Base-by-base conservation (phyloP, 2,113 vertebrate genomes). In the Balaeniceps rex region DNA sequence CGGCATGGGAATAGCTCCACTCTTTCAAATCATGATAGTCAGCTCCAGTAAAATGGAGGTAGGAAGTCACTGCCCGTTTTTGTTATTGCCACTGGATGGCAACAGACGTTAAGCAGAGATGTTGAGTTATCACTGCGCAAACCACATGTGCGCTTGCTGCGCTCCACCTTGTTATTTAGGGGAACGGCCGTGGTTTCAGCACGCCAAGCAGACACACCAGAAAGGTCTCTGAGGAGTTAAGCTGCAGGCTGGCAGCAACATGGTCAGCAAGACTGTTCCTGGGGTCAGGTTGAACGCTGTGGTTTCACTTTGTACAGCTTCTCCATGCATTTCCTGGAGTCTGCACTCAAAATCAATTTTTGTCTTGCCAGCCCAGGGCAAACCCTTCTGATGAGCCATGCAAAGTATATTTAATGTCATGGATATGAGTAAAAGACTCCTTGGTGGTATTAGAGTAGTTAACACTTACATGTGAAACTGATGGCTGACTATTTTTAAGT, bases 81-180 rank as follows among this genome's bases (percentile, higher is more conserved):
- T 91, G 83, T 92, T 93, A 44, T 18, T 96, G 93, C 97, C 97
- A 96, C 98, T 98, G 98, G 98, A 98, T 98, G 98, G 98, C 98
- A 98, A 98, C 36, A 98, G 93, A 97, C 33, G 8, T 84, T 94
- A 81, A 93, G 95, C 87, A 90, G 58, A 96, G 83, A 90, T 9
- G 4, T 2, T 24, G 82, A 66, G 82, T 58, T 68, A 83, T 31
- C 28, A 0, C 72, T 42, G 81, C 5, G 6, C 87, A 91, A 90
- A 22, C 9, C 42, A 31, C 49, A 65, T 22, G 4, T 2, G 52
- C n/a, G 1, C 26, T 93, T 63, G 61, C 78, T 38, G 69, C 4
- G 55, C 69, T 40, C 77, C 95, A 63, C 55, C 58, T 49, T 33
- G 61, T 14, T 40, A 7, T 47, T 82, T 76, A 19, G 25, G 65